Evolutionary conservation across 2,888 invertebrate species (phyloP), one percentile per base, ranked within the genome.

Genomic region (Acleris laterana): DNA sequence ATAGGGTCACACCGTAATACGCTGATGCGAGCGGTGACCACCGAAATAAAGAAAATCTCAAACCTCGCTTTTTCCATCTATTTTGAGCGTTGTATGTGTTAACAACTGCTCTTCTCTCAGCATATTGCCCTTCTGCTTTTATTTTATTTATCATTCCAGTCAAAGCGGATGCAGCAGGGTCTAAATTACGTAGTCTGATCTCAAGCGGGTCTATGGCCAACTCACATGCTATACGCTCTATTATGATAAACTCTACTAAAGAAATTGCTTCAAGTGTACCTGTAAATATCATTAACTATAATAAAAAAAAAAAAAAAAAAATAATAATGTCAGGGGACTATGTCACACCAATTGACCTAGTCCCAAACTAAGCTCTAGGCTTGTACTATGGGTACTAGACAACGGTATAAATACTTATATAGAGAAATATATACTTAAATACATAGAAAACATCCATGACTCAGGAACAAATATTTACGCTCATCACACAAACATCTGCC

Each of bases 41-140:
- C 68, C 92, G 93, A 87, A 95, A 89, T 0, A 95, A 94, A 0
- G 94, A 89, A n/a, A 95, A 73, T 48, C 94, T 82, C 0, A 95
- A 82, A 0, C 95, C 96, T 56, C 93, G 93, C 82, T 96, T 96
- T 75, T 94, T 95, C 96, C 96, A 96, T 46, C 95, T 85, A 83
- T 96, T 96, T 65, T 90, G 60, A 28, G 83, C 76, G 76, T 95
- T 95, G 75, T 93, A 95, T 13, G 83, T 75, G 28, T 87, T 82
- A 13, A 94, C 87, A 3, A 80, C 84, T 55, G 75, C 75, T 69
- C 84, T 85, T 28, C 95, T 82, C 2, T 78, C 73, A 0, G 89
- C 87, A 70, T 93, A 94, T 51, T 95, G 88, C 0, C 93, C 88
- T 69, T 90, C 88, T 55, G 77, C 80, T 70, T 88, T 88, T 17